Percentiles rank a stretch among this genome's conserved stretches.
Evolutionary conservation across 1,140 invertebrate genomes (phyloP).

Genomic region (Schlechtendalia chinensis): DNA sequence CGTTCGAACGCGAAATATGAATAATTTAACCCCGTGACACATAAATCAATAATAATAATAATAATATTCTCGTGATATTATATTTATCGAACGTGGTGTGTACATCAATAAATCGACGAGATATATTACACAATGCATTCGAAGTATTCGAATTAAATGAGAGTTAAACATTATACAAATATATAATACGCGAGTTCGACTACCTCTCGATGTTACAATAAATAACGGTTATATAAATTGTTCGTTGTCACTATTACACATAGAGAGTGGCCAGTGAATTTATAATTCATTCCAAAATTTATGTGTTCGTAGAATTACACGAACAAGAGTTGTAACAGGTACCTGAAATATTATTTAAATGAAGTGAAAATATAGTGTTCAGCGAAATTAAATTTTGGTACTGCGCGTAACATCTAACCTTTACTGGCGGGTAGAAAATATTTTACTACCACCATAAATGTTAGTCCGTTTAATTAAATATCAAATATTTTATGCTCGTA

Average conservation of each 20-base stretch:
- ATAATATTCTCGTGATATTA: constrained; percentile 9
- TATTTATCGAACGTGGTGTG: not conserved
- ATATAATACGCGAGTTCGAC: not conserved
- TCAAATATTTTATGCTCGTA: constrained; percentile 17
- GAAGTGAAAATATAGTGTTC: constrained; percentile 31
- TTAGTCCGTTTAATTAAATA: constrained; percentile 17
- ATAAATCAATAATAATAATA: not conserved
- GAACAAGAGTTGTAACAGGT: not conserved
- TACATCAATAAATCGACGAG: no score
- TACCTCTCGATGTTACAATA: not conserved
- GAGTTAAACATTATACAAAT: not conserved
- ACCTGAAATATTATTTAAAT: constrained; percentile 28
- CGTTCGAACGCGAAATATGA: not conserved
- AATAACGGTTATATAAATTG: not conserved
- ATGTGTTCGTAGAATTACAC: not conserved
- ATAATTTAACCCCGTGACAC: not conserved
- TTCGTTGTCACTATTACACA: not conserved
- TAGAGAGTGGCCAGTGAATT: not conserved
- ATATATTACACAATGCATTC: not conserved
- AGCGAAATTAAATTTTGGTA: constrained; percentile 13
- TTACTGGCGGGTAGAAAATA: constrained; percentile 14
- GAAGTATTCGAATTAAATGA: constrained; percentile 6
- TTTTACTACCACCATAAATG: constrained; percentile 29
- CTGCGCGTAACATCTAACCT: constrained; percentile 20
- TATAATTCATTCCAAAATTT: constrained; percentile 17